phyloP scores from a whole-genome alignment of 1,140 invertebrate genomes.

The Eueides isabella region DNA sequence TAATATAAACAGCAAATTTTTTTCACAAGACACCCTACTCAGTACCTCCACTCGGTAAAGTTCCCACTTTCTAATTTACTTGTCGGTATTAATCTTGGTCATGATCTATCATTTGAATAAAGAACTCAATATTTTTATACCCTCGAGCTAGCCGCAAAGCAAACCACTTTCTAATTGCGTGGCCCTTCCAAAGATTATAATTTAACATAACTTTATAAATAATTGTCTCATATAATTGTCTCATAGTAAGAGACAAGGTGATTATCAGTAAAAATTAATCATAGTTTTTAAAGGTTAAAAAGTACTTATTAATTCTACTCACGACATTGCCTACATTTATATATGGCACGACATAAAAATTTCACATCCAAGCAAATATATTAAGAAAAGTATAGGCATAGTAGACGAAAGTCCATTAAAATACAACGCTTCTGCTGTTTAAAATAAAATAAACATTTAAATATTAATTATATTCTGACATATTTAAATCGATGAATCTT shows the following conservation, averaged over 20 bases:
- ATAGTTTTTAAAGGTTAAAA: not conserved
- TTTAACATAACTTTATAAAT: not conserved
- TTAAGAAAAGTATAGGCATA: not conserved
- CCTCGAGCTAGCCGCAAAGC: conserved; percentile 50
- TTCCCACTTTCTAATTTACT: conserved; percentile 74
- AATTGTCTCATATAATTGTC: not conserved
- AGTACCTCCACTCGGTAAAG: conserved; percentile 14
- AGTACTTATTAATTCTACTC: not conserved
- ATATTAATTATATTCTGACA: not conserved
- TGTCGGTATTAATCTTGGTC: conserved; percentile 49
- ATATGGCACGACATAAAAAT: not conserved
- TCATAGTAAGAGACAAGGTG: not conserved
- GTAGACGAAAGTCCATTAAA: not conserved
- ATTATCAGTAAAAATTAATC: not conserved
- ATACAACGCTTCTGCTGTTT: not conserved
- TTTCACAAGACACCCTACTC: conserved; percentile 8
- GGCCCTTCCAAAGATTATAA: conserved; percentile 41
- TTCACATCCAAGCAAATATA: not conserved
- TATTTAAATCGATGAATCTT: no score
- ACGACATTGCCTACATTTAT: not conserved
- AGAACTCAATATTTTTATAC: conserved; percentile 63
- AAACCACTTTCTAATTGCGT: conserved; percentile 62
- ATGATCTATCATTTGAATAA: conserved; percentile 34
- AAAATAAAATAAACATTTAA: not conserved
- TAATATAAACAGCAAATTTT: no score